Evolutionary conservation across 2,797 vertebrate species (phyloP).

Genomic region (Cetoscarus ocellatus): DNA sequence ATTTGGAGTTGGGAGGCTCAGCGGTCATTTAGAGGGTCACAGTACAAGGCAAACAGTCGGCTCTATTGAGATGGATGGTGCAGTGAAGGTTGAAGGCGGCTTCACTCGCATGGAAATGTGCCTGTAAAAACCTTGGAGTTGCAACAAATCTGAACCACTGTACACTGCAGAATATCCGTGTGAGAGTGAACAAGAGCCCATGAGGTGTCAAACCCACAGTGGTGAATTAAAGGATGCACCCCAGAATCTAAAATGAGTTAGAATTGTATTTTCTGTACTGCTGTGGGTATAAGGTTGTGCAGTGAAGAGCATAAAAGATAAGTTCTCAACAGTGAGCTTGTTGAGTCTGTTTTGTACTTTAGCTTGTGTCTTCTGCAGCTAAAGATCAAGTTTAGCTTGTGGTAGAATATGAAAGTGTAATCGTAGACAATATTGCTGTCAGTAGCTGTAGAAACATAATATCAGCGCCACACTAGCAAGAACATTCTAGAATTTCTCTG

Average conservation of each 20-base stretch:
- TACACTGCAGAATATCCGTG: conserved; percentile 59
- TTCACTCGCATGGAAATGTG: conserved; percentile 68
- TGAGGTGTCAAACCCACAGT: conserved; percentile 37
- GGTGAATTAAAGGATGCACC: conserved; percentile 20
- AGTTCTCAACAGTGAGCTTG: not conserved
- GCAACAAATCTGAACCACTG: conserved; percentile 60
- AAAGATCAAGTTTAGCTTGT: not conserved
- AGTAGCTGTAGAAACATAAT: too few relatives aligned
- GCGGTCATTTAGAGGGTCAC: conserved; percentile 78
- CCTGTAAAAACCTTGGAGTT: conserved; percentile 65
- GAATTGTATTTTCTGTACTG: conserved; percentile 26
- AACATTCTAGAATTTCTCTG: too few relatives aligned
- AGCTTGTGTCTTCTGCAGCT: not conserved
- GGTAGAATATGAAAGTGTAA: not conserved
- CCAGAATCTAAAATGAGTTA: conserved; percentile 29
- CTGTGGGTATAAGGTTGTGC: conserved; percentile 9
- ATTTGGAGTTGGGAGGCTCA: conserved; percentile 74
- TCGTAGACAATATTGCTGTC: not conserved
- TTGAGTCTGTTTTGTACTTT: not conserved
- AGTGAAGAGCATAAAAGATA: conserved; percentile 3
- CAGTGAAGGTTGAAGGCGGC: conserved; percentile 58
- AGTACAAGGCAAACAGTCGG: conserved; percentile 74
- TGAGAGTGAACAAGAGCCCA: conserved; percentile 19
- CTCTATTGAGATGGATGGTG: conserved; percentile 76
- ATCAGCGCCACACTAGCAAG: too few relatives aligned